Evolutionary conservation across 2,797 vertebrate species (phyloP).

Genomic region (Danio aesculapii): DNA sequence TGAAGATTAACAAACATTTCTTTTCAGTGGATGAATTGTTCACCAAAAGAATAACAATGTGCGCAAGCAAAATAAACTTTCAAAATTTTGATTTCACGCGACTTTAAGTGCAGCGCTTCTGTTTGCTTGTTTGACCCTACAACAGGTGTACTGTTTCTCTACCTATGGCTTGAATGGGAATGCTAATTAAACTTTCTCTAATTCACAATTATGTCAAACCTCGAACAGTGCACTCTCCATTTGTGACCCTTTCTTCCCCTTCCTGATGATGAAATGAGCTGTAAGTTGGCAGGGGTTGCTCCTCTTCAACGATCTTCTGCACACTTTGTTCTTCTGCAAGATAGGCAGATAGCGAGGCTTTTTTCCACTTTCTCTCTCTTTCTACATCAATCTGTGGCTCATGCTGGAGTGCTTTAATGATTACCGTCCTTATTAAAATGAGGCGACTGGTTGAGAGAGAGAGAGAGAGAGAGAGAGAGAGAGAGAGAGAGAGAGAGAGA

Average conservation of each 20-base stretch:
- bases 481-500: slow-evolving; percentile 26
- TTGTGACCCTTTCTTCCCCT: slow-evolving; percentile 8
- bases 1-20: too few relatives aligned
- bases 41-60: too few relatives aligned
- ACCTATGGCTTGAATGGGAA: slow-evolving; percentile 66
- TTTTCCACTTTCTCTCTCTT: neutral
- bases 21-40: too few relatives aligned
- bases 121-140: slow-evolving; percentile 68
- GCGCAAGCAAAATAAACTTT: too few relatives aligned
- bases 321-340: slow-evolving; percentile 34
- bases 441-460: slow-evolving; percentile 56
- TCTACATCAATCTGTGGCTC: slow-evolving; percentile 21
- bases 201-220: slow-evolving; percentile 50
- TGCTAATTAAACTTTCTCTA: slow-evolving; percentile 45
- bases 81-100: too few relatives aligned
- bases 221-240: slow-evolving; percentile 31
- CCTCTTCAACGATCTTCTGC: slow-evolving; percentile 16
- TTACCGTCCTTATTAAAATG: slow-evolving; percentile 66
- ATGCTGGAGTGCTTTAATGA: slow-evolving; percentile 55
- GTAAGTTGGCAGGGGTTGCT: slow-evolving; percentile 27
- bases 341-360: neutral
- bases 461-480: slow-evolving; percentile 53
- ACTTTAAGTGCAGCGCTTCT: neutral
- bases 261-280: slow-evolving; percentile 45
- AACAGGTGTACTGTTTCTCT: slow-evolving; percentile 78